Evolutionary conservation across 1,140 invertebrate genomes (phyloP).

Genomic region (Procambarus clarkii): DNA sequence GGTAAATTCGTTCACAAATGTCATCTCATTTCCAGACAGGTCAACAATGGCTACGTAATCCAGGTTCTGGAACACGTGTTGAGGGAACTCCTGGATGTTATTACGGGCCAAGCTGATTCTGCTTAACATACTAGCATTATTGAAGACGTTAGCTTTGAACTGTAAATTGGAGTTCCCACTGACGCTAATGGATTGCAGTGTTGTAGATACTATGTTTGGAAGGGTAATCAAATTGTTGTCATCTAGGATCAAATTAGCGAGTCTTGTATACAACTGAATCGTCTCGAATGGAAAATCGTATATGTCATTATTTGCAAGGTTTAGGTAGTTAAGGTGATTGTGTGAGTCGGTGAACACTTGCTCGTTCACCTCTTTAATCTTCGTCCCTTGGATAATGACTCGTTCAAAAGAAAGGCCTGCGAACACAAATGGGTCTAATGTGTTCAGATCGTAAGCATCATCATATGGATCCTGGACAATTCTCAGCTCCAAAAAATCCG

Average conservation of each 20-base stretch:
- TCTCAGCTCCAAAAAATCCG: neutral
- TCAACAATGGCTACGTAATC: neutral
- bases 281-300: slow-evolving; percentile 28
- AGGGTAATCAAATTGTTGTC: slow-evolving; percentile 8
- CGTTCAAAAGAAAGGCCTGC: slow-evolving; percentile 3
- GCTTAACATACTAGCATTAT: neutral
- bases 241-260: slow-evolving; percentile 8
- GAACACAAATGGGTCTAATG: neutral
- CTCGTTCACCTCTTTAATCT: neutral
- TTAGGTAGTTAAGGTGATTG: neutral
- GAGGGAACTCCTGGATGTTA: neutral
- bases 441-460: neutral
- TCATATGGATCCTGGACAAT: neutral
- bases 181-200: slow-evolving; percentile 10
- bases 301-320: slow-evolving; percentile 21
- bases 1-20: neutral
- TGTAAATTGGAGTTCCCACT: neutral
- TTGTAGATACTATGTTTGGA: neutral
- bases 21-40: neutral
- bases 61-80: neutral
- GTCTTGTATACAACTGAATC: neutral
- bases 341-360: slow-evolving; percentile 27
- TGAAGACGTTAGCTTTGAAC: neutral
- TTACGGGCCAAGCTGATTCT: slow-evolving; percentile 3
- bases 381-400: slow-evolving; percentile 23